Evolutionary conservation across 2,113 vertebrate genomes (phyloP).

Genomic region (Salminus brasiliensis): DNA sequence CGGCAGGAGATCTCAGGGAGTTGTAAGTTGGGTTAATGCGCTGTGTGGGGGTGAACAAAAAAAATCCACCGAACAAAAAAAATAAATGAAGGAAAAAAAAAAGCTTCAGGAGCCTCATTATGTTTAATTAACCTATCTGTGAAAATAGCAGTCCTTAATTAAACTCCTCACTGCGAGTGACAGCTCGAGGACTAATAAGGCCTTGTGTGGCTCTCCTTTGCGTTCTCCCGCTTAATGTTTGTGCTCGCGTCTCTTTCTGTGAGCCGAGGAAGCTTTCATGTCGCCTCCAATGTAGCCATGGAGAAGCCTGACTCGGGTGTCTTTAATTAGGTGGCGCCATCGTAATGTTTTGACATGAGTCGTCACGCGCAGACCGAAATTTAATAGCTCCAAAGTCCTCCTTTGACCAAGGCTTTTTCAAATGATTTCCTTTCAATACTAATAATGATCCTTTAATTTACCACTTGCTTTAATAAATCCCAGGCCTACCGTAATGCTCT

Average conservation of each 20-base stretch:
- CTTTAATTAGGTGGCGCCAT: background rate
- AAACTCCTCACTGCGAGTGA: slow-evolving; percentile 19
- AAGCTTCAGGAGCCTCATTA: slow-evolving; percentile 49
- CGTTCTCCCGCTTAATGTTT: background rate
- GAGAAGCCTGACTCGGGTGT: background rate
- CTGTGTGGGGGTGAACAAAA: slow-evolving; percentile 7
- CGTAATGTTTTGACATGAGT: background rate
- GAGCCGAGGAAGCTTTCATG: background rate
- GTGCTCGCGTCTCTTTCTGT: background rate
- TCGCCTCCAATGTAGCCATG: background rate
- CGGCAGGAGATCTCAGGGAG: background rate
- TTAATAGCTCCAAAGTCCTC: background rate
- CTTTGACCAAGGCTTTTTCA: background rate
- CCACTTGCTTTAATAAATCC: background rate
- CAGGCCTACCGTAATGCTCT: background rate
- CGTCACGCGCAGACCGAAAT: background rate
- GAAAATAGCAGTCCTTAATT: slow-evolving; percentile 46
- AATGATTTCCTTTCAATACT: background rate
- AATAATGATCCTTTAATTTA: background rate
- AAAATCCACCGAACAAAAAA: background rate
- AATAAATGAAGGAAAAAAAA: background rate
- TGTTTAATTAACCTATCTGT: slow-evolving; percentile 50
- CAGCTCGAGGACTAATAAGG: slow-evolving; percentile 5
- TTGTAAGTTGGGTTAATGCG: slow-evolving; percentile 19
- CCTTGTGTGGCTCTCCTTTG: slow-evolving; percentile 12